Conservation (phyloP, 2,797 vertebrate species). For the Coendou prehensilis region DNA sequence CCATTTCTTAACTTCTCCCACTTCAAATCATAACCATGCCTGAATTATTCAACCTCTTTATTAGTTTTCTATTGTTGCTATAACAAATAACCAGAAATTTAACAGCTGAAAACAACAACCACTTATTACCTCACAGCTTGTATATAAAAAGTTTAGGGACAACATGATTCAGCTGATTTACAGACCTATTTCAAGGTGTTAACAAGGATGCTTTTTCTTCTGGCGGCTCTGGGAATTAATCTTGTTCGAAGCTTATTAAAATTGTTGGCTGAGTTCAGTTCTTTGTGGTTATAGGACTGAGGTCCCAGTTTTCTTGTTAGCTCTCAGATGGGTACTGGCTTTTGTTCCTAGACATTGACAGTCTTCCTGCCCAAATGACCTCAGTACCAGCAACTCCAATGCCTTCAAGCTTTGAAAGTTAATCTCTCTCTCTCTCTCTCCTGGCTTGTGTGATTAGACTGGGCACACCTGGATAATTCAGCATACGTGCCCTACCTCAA, state of each 20-base stretch:
- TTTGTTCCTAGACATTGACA: neutral
- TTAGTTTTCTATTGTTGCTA: neutral
- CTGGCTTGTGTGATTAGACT: neutral
- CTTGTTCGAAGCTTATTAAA: slow-evolving; percentile 1
- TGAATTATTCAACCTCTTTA: neutral
- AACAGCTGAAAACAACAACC: neutral
- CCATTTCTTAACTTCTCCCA: neutral
- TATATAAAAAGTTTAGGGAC: neutral
- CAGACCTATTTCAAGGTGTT: neutral
- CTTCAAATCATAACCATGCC: neutral
- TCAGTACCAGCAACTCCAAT: neutral
- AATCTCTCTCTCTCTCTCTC: neutral
- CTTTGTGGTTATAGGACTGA: neutral
- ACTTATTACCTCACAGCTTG: neutral
- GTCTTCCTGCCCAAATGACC: too few species aligned
- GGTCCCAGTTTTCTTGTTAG: neutral
- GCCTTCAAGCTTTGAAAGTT: neutral
- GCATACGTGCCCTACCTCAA: neutral
- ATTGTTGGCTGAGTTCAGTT: neutral
- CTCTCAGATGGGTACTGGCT: neutral
- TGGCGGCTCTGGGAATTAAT: neutral
- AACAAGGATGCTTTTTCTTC: neutral
- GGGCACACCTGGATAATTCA: neutral
- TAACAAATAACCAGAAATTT: neutral
- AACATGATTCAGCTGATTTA: neutral